Conservation (phyloP, 2,113 vertebrate species). For the Acanthisitta chloris region DNA sequence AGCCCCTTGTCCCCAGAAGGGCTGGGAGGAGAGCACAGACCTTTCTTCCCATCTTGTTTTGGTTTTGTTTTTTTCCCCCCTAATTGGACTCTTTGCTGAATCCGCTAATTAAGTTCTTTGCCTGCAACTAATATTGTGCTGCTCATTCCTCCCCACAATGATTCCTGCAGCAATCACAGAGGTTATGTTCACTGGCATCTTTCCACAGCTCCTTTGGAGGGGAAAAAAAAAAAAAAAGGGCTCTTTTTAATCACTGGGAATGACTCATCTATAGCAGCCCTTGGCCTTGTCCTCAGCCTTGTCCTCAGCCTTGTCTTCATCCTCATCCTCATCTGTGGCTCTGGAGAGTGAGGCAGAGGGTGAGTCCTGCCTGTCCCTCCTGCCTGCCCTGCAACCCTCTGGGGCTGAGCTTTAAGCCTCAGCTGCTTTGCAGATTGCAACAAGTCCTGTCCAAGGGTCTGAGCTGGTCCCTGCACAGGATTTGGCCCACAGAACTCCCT, state of each 20-base stretch:
- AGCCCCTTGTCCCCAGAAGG: background rate
- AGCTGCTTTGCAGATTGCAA: background rate
- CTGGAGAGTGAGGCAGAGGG: background rate
- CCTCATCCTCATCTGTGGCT: background rate
- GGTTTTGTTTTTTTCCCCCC: background rate
- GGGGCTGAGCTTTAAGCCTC: background rate
- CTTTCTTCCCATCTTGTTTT: background rate
- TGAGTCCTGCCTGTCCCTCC: background rate
- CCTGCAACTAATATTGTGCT: constrained; percentile 38
- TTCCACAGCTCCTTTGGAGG: background rate
- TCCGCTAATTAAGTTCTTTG: constrained; percentile 59
- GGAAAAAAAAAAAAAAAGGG: background rate
- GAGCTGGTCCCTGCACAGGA: background rate
- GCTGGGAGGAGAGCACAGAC: background rate
- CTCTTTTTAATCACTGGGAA: background rate
- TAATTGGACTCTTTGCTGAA: constrained; percentile 48
- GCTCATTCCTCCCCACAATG: constrained; percentile 20
- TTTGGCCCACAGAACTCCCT: accelerated
- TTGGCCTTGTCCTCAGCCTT: background rate
- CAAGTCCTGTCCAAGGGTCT: background rate
- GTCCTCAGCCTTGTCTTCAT: background rate
- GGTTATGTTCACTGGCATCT: constrained; percentile 32
- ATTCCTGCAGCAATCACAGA: constrained; percentile 10
- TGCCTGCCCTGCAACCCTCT: background rate
- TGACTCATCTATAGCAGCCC: background rate